Evolutionary conservation across 2,888 invertebrate species (phyloP).

Genomic region (Morpho achilles): DNA sequence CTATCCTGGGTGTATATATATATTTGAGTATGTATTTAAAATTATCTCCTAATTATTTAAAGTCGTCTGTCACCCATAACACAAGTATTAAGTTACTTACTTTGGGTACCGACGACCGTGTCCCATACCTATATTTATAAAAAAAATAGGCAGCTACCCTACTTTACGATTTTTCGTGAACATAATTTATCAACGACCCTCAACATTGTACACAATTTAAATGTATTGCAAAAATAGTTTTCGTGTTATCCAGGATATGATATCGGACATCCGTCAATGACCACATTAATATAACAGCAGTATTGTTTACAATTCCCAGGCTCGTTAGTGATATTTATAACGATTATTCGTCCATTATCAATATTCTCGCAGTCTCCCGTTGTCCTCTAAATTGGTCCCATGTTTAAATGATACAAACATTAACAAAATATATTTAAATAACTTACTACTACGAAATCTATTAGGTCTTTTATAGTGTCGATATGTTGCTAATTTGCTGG

Average conservation of each 20-base stretch:
- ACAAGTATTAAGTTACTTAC: too few species aligned
- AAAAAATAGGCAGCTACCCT: too few species aligned
- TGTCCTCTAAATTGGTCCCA: slow-evolving; percentile 15
- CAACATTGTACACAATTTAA: neutral
- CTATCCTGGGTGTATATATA: too few species aligned
- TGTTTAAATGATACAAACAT: slow-evolving; percentile 8
- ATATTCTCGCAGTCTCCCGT: slow-evolving; percentile 18
- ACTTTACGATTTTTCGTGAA: too few species aligned
- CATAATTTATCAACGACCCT: too few species aligned
- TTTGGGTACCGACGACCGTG: too few species aligned
- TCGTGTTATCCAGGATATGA: slow-evolving; percentile 22
- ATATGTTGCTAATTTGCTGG: neutral
- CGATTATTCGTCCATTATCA: slow-evolving; percentile 19
- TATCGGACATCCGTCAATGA: slow-evolving; percentile 26
- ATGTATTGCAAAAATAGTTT: slow-evolving; percentile 5
- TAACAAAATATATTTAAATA: too few species aligned
- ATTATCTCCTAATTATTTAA: too few species aligned
- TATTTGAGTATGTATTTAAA: too few species aligned
- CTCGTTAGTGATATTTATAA: slow-evolving; percentile 21
- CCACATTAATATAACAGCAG: slow-evolving; percentile 19
- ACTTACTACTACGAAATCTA: neutral
- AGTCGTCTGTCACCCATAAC: too few species aligned
- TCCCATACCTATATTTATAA: too few species aligned
- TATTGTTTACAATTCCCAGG: slow-evolving; percentile 23
- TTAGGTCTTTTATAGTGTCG: neutral